Evolutionary conservation across 1,140 invertebrate genomes (phyloP).

Genomic region (Parasteatoda tepidariorum): DNA sequence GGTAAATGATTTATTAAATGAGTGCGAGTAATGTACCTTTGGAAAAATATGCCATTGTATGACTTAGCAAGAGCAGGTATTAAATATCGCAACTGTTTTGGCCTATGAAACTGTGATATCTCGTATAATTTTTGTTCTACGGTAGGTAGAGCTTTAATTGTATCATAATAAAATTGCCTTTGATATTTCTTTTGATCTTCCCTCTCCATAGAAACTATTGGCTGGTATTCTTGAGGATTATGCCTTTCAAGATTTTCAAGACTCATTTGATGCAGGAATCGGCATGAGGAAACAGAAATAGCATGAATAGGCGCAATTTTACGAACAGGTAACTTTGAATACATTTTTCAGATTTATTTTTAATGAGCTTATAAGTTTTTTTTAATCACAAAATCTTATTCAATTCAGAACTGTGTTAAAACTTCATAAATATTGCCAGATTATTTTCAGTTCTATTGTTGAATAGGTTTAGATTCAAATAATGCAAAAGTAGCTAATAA

Average conservation of each 20-base stretch:
- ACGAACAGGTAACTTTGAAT: no score
- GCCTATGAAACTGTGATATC: conserved; percentile 76
- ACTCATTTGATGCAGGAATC: conserved; percentile 5
- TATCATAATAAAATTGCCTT: conserved; percentile 70
- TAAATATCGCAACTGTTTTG: conserved; percentile 60
- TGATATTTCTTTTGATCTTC: conserved; percentile 53
- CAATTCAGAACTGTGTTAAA: no score
- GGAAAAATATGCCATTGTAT: conserved; percentile 77
- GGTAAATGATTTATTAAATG: conserved; percentile 71
- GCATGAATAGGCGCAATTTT: no score
- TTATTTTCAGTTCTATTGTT: no score
- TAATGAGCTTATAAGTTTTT: no score
- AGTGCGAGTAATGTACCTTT: conserved; percentile 80
- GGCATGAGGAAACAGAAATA: no score
- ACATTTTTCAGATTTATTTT: no score
- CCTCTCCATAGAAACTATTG: conserved; percentile 34
- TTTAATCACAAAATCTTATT: no score
- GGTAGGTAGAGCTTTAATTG: conserved; percentile 76
- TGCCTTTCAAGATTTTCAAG: conserved; percentile 16
- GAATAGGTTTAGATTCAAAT: no score
- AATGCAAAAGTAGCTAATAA: no score
- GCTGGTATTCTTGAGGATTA: no score
- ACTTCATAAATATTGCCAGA: no score
- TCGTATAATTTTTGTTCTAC: conserved; percentile 86
- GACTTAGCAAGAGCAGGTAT: conserved; percentile 74